Evolutionary conservation across 1,140 invertebrate genomes (phyloP).

Genomic region (Thaumatotibia leucotreta): DNA sequence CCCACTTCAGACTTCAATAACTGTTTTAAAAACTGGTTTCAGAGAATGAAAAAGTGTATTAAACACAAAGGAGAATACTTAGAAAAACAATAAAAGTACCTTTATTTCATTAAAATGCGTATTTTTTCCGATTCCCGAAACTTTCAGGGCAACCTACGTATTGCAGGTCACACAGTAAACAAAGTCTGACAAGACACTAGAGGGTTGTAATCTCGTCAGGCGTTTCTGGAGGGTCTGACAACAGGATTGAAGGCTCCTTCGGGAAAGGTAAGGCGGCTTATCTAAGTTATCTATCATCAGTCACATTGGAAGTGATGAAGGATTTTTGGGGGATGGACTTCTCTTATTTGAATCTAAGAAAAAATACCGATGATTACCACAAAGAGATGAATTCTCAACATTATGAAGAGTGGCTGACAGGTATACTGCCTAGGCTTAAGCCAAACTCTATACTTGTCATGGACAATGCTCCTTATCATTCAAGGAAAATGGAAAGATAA

Average conservation of each 20-base stretch:
- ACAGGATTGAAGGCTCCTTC: slow-evolving; percentile 16
- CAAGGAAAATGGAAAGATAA: too few species aligned
- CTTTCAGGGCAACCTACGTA: too few species aligned
- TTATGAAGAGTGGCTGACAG: slow-evolving; percentile 22
- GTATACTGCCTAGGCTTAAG: slow-evolving; percentile 17
- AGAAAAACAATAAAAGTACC: too few species aligned
- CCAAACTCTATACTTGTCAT: slow-evolving; percentile 15
- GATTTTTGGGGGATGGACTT: slow-evolving; percentile 33
- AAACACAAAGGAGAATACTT: too few species aligned
- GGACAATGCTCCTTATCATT: too few species aligned
- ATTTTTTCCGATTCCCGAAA: too few species aligned
- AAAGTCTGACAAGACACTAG: neutral
- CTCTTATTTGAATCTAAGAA: slow-evolving; percentile 39
- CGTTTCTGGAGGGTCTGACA: neutral
- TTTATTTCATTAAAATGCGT: too few species aligned
- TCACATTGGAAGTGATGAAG: slow-evolving; percentile 37
- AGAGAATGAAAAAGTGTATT: too few species aligned
- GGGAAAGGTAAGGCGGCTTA: slow-evolving; percentile 39
- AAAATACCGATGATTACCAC: slow-evolving; percentile 23
- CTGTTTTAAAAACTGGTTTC: too few species aligned
- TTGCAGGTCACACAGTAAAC: too few species aligned
- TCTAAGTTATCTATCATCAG: slow-evolving; percentile 32
- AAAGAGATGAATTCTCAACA: slow-evolving; percentile 24
- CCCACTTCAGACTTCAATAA: too few species aligned
- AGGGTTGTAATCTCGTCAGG: neutral